These are phyloP conservation scores for Epinotia demarniana DNA, from an alignment of 2,888 invertebrate genomes.

Conservation along the genomic window DNA sequence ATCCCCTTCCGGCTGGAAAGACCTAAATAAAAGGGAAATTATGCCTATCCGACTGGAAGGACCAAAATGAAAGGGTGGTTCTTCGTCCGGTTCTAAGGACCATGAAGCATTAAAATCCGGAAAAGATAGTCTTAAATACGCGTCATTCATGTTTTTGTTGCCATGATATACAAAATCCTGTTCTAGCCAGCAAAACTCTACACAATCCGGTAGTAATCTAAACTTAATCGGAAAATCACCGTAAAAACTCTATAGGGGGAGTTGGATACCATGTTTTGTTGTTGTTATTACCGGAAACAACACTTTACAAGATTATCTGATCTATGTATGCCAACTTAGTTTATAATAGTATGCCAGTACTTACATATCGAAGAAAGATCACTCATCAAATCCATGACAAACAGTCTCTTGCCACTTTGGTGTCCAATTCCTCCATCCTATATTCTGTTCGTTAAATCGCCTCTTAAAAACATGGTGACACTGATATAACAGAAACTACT, in stretches of 20 bases:
- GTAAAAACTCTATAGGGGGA: not conserved
- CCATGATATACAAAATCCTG: not conserved
- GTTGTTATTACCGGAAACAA: conserved; percentile 17
- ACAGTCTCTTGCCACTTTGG: conserved; percentile 75
- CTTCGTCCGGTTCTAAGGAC: not conserved
- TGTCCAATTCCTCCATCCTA: conserved; percentile 78
- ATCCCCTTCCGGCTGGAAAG: not conserved
- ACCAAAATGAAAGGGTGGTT: not conserved
- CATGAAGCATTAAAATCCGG: not conserved
- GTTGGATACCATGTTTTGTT: not conserved
- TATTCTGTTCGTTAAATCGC: conserved; percentile 37
- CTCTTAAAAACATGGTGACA: conserved; percentile 45
- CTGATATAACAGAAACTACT: conserved; percentile 20
- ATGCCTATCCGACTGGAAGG: not conserved
- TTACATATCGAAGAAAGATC: conserved; percentile 77
- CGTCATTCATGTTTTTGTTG: not conserved
- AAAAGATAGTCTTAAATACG: not conserved
- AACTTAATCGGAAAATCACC: not conserved
- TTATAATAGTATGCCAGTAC: conserved; percentile 52
- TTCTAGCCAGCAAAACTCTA: not conserved
- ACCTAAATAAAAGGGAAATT: not conserved
- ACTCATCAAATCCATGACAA: conserved; percentile 76
- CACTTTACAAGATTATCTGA: conserved; percentile 3
- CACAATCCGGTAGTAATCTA: not conserved
- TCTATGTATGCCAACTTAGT: not conserved